Percentiles rank a stretch among this genome's conserved stretches.
Evolutionary conservation across 2,888 invertebrate genomes (phyloP).

Genomic region (Epirrita christyi): DNA sequence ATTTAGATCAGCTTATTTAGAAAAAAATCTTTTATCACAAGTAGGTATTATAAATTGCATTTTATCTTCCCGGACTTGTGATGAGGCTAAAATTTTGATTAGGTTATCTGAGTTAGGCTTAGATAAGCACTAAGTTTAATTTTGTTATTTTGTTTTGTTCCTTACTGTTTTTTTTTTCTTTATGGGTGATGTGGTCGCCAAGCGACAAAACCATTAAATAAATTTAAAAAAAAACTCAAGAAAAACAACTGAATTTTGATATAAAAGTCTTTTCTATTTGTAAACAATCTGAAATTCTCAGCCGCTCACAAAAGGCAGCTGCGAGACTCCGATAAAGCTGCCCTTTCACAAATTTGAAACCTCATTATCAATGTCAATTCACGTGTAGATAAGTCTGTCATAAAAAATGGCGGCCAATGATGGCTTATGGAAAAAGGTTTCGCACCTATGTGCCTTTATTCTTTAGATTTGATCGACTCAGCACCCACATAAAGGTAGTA

Average conservation of each 20-base stretch:
- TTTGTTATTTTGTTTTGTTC: no score
- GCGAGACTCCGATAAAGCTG: conserved; percentile 13
- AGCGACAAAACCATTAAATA: no score
- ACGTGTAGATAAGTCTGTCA: conserved; percentile 22
- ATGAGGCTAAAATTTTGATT: no score
- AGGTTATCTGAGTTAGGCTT: no score
- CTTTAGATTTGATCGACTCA: conserved; percentile 27
- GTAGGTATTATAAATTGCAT: no score
- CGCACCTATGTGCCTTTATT: conserved; percentile 22
- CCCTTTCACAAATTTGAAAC: conserved; percentile 15
- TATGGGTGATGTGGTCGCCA: no score
- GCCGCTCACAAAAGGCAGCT: conserved; percentile 14
- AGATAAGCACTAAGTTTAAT: no score
- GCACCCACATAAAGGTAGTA: conserved; percentile 15
- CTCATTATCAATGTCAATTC: conserved; percentile 23
- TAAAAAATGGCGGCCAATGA: conserved; percentile 28
- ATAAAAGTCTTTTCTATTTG: neutral
- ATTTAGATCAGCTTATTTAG: no score
- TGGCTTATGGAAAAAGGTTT: conserved; percentile 20
- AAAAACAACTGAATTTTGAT: neutral
- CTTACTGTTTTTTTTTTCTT: no score
- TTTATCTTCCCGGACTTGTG: no score
- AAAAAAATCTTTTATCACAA: no score
- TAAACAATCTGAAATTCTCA: conserved; percentile 11
- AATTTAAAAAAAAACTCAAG: no score